Evolutionary conservation across 2,113 vertebrate genomes (phyloP).

Genomic region (Cochlearius cochlearius): DNA sequence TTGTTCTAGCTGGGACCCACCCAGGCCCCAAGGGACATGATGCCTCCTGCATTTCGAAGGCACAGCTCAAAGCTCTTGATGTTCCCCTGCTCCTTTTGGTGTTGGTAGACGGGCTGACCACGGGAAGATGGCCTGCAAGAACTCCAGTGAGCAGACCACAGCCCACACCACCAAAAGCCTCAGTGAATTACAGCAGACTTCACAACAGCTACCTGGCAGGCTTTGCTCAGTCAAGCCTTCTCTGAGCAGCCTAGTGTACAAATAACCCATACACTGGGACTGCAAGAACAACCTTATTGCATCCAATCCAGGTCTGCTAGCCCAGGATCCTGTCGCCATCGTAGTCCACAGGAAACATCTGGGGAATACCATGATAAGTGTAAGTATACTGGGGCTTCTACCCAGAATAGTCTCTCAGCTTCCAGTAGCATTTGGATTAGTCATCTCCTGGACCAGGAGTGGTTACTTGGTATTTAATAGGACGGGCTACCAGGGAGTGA

Average conservation of each 20-base stretch:
- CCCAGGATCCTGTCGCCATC: not conserved
- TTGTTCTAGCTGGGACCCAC: not conserved
- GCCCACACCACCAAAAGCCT: not conserved
- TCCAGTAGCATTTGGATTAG: not conserved
- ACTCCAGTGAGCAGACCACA: too few species aligned
- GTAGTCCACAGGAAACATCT: not conserved
- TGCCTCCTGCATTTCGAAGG: not conserved
- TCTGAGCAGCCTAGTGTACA: not conserved
- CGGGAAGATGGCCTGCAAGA: not conserved
- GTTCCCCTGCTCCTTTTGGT: not conserved
- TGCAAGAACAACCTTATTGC: too few species aligned
- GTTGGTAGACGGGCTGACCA: not conserved
- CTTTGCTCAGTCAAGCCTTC: not conserved
- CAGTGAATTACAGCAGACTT: not conserved
- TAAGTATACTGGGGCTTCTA: not conserved
- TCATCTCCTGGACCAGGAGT: not conserved
- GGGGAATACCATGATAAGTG: not conserved
- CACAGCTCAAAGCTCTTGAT: not conserved
- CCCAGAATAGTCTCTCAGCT: not conserved
- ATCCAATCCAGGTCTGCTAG: not conserved
- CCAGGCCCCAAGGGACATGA: fast-evolving
- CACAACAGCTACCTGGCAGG: not conserved
- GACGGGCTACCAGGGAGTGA: not conserved
- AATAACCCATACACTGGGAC: not conserved
- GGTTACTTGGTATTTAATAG: not conserved